A percentile compares a stretch with the other conserved stretches of the same genome.
phyloP scores from a whole-genome alignment of 2,888 invertebrate genomes.

The Xestobium rufovillosum region DNA sequence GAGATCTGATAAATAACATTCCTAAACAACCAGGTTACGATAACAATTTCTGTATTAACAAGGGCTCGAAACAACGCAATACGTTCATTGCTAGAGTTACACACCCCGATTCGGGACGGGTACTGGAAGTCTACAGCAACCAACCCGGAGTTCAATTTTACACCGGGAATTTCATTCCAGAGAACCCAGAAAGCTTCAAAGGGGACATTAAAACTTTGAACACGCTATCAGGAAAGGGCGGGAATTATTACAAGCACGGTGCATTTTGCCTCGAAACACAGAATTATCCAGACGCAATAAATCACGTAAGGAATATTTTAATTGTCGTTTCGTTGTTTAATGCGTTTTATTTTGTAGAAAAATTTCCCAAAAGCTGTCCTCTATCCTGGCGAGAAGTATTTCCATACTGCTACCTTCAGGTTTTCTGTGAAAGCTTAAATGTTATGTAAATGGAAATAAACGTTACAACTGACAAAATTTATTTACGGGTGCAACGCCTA shows the following conservation, averaged over 20 bases:
- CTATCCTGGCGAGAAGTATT: conserved; percentile 64
- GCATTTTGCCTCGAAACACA: conserved; percentile 88
- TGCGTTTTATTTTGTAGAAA: conserved; percentile 46
- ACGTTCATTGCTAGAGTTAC: conserved; percentile 56
- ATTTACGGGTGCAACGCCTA: too few species aligned
- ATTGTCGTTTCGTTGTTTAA: conserved; percentile 4
- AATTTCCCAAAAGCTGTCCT: conserved; percentile 70
- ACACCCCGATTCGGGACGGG: conserved; percentile 64
- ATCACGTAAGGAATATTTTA: conserved; percentile 54
- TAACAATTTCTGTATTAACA: conserved; percentile 70
- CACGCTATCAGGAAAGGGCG: conserved; percentile 60
- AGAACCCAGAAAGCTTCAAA: conserved; percentile 35
- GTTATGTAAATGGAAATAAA: too few species aligned
- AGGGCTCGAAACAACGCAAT: conserved; percentile 48
- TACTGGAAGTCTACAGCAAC: conserved; percentile 72
- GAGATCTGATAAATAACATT: conserved; percentile 58
- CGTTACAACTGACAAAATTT: too few species aligned
- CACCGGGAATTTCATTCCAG: conserved; percentile 69
- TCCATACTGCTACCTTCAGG: conserved; percentile 47
- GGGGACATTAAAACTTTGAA: conserved; percentile 22
- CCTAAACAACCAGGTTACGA: conserved; percentile 67
- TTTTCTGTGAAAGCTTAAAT: conserved; percentile 34
- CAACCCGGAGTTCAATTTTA: conserved; percentile 91
- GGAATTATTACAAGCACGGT: conserved; percentile 66
- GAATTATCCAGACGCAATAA: conserved; percentile 85